Evolutionary conservation across 2,888 invertebrate species (phyloP).

Genomic region (Cerastis rubricosa): DNA sequence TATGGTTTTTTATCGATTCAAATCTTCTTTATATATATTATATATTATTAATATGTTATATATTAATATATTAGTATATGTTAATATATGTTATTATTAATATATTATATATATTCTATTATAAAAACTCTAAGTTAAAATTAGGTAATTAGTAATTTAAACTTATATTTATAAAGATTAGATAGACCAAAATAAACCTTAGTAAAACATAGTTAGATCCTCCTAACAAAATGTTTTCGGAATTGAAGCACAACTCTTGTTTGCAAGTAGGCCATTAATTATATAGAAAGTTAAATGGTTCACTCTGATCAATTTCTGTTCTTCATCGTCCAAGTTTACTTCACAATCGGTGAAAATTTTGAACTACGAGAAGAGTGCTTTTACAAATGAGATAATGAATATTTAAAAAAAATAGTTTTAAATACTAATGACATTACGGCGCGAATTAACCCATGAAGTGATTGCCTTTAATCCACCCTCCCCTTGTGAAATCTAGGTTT

Average conservation of each 20-base stretch:
- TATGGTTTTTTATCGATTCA: neutral
- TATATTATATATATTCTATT: too few relatives aligned
- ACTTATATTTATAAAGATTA: too few relatives aligned
- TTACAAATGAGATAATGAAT: neutral
- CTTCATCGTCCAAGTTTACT: constrained; percentile 81
- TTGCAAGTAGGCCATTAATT: constrained; percentile 89
- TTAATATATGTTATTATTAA: too few relatives aligned
- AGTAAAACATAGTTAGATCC: neutral
- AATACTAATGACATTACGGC: neutral
- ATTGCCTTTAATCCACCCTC: neutral
- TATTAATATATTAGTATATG: too few relatives aligned
- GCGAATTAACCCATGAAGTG: neutral
- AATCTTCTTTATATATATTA: too few relatives aligned
- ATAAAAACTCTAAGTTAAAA: neutral
- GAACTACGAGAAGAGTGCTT: neutral
- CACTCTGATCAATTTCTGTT: constrained; percentile 82
- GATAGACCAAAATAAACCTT: neutral
- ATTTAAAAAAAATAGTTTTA: neutral
- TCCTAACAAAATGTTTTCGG: neutral
- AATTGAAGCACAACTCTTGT: neutral
- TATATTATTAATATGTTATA: too few relatives aligned
- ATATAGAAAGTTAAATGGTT: constrained; percentile 92
- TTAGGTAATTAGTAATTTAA: neutral
- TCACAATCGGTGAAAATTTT: neutral
- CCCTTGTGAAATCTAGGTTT: neutral